Evolutionary conservation across 2,888 invertebrate genomes (phyloP).

Genomic region (Agriopis leucophaearia): DNA sequence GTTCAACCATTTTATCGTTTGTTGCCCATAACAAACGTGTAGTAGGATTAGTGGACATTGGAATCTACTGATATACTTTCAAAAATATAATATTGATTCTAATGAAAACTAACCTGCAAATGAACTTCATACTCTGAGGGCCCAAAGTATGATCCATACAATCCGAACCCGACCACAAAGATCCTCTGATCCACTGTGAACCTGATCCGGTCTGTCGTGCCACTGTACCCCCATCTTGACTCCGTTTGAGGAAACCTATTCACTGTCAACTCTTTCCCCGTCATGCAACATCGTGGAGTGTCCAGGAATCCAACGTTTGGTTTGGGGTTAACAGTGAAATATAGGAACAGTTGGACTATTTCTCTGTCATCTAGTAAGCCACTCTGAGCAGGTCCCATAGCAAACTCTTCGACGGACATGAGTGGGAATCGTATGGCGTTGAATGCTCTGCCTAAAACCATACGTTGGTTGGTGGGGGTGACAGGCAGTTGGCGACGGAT

Average conservation of each 20-base stretch:
- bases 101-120: conserved; percentile 80
- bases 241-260: conserved; percentile 91
- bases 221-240: conserved; percentile 94
- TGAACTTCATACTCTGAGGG: conserved; percentile 92
- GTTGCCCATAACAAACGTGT: too few species aligned
- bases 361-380: conserved; percentile 92
- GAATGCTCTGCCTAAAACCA: conserved; percentile 89
- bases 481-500: conserved; percentile 88
- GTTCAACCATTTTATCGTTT: too few species aligned
- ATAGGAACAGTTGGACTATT: conserved; percentile 90
- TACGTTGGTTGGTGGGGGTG: conserved; percentile 89
- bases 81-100: neutral
- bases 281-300: conserved; percentile 91
- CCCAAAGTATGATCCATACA: conserved; percentile 94
- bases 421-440: conserved; percentile 92
- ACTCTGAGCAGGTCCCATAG: conserved; percentile 91
- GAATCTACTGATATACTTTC: too few species aligned
- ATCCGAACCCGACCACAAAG: conserved; percentile 93
- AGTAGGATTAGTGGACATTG: too few species aligned
- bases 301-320: conserved; percentile 90
- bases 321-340: conserved; percentile 91
- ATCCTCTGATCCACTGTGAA: conserved; percentile 93
- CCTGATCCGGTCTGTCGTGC: conserved; percentile 93
- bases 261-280: conserved; percentile 92
- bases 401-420: conserved; percentile 95